Base-by-base conservation (phyloP, 2,888 invertebrate species). In the Cristatella mucedo region DNA sequence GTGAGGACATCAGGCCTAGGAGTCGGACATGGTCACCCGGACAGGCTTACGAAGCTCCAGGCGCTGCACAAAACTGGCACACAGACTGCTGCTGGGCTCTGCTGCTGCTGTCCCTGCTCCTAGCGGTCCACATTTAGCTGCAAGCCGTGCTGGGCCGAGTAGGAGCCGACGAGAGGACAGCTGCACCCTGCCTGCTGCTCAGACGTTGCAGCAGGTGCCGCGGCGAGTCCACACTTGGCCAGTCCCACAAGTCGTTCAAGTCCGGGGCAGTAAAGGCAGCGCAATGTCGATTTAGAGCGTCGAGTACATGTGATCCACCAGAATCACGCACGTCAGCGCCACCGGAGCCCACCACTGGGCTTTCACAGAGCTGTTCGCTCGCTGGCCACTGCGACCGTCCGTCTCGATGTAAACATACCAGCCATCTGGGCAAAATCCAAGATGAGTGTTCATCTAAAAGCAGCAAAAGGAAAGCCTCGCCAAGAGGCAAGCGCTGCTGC, bases 221-320 rank as follows among this genome's bases (percentile, higher is more conserved):
- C 15, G 16, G 13, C 18, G n/a, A 4, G 21, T 7, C 36, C 36
- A 36, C 13, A 21, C n/a, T n/a, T n/a, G n/a, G n/a, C n/a, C n/a
- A 4, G 6, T 36, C n/a, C 22, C 26, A 21, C 3, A n/a, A 22
- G 5, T 16, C 19, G 11, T 22, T 24, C 6, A n/a, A n/a, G 22
- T 29, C 32, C 40, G 29, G 1, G 44, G 47, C 33, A 49, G 54
- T 2, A 59, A 48, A 22, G 47, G 52, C 11, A 61, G 47, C 4
- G 48, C n/a, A n/a, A n/a, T 47, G 11, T 56, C 57, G 29, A 55
- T 53, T 11, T 48, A n/a, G n/a, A n/a, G 33, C 2, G 36, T 13
- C 1, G 59, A 59, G 20, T 52, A 41, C 57, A 60, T 59, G 46
- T 50, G 53, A 46, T 57, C 59, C 49, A 52, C 59, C 48, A 60